phyloP scores from a whole-genome alignment of 2,888 invertebrate genomes.

The Heliothis peltigera region DNA sequence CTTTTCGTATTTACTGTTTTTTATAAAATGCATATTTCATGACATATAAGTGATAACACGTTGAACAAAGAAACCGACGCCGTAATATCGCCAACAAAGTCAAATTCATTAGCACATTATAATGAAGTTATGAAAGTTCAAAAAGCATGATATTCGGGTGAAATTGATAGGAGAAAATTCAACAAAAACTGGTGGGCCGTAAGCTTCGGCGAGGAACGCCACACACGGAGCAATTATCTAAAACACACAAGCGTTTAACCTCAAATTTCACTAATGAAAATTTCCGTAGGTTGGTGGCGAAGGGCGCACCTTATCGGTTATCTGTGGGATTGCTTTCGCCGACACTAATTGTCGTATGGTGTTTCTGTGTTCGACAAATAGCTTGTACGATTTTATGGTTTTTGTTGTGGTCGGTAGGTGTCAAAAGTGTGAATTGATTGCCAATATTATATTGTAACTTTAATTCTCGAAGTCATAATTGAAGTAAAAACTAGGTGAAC shows the following conservation, averaged over 20 bases:
- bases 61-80: slow-evolving; percentile 16
- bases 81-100: slow-evolving; percentile 34
- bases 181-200: slow-evolving; percentile 77
- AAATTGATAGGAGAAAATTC: slow-evolving; percentile 77
- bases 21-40: neutral
- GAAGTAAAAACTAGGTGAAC: no score
- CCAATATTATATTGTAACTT: no score
- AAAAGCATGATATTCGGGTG: slow-evolving; percentile 58
- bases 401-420: no score
- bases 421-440: no score
- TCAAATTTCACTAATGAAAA: slow-evolving; percentile 88
- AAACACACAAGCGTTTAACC: slow-evolving; percentile 87
- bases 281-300: slow-evolving; percentile 74
- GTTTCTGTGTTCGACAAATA: slow-evolving; percentile 62
- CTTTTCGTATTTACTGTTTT: neutral
- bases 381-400: slow-evolving; percentile 31
- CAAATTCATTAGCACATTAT: slow-evolving; percentile 56
- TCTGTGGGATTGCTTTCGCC: slow-evolving; percentile 81
- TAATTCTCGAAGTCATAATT: no score
- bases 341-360: slow-evolving; percentile 81
- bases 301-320: slow-evolving; percentile 86
- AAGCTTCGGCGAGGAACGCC: slow-evolving; percentile 74
- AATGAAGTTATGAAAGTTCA: slow-evolving; percentile 60
- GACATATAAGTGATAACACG: neutral
- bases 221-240: slow-evolving; percentile 87